Conservation (phyloP, 1,140 invertebrate species). For the Scaptomyza graminum region DNA sequence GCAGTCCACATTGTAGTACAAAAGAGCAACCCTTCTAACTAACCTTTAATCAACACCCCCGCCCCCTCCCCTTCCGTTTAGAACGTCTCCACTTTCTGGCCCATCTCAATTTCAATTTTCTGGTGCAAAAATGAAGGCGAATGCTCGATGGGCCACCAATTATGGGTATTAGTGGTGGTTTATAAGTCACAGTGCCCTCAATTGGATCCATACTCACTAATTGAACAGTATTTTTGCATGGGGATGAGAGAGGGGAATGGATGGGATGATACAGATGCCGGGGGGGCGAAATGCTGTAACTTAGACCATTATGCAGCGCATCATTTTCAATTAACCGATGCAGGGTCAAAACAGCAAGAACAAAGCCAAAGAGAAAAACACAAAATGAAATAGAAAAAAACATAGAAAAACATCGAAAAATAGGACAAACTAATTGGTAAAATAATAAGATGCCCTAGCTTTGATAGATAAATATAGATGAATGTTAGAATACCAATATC, state of each 20-base stretch:
- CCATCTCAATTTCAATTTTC: constrained; percentile 9
- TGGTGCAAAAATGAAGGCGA: no score
- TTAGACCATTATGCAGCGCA: constrained; percentile 15
- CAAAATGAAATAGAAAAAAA: not conserved
- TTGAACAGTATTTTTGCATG: constrained; percentile 19
- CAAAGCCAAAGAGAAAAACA: not conserved
- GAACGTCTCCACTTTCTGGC: not conserved
- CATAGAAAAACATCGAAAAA: not conserved
- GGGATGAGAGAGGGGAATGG: not conserved
- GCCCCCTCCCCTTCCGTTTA: not conserved
- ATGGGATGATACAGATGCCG: no score
- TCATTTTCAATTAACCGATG: constrained; percentile 22
- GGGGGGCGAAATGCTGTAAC: constrained; percentile 3
- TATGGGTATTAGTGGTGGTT: constrained; percentile 45
- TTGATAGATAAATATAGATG: not conserved
- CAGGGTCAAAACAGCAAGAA: not conserved
- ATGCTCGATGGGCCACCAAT: constrained; percentile 36
- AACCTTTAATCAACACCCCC: not conserved
- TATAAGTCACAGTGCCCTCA: constrained; percentile 50
- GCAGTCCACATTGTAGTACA: constrained; percentile 34
- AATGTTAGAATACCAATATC: not conserved
- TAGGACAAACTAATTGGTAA: not conserved
- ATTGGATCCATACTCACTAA: constrained; percentile 37
- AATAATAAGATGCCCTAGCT: not conserved
- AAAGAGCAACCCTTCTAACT: not conserved